Conservation (phyloP, 2,113 vertebrate genomes). For the Genyomyrus donnyi region DNA sequence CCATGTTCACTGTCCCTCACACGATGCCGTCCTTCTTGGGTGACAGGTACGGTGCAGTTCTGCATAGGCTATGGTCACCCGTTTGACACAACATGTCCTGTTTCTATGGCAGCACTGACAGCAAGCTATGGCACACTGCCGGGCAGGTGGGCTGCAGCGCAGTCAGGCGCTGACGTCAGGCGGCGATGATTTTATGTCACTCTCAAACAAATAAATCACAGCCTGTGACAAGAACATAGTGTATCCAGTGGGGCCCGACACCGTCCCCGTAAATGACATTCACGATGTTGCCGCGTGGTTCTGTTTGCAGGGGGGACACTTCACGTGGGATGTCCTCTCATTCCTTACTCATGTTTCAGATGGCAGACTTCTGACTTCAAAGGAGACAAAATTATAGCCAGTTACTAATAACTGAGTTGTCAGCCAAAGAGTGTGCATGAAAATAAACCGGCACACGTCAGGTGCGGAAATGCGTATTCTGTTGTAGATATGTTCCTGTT, state of each 20-base stretch:
- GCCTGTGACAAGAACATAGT: neutral
- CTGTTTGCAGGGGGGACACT: neutral
- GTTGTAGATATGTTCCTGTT: neutral
- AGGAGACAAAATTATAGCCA: neutral
- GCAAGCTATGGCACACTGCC: neutral
- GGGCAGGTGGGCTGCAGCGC: neutral
- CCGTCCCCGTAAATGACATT: neutral
- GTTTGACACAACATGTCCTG: neutral
- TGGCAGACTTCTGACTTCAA: neutral
- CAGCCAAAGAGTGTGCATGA: neutral
- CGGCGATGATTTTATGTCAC: neutral
- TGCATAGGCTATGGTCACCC: neutral
- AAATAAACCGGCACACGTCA: neutral
- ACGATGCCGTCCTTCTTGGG: neutral
- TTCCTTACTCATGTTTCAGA: constrained; percentile 7
- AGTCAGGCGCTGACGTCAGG: neutral
- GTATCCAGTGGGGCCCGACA: neutral
- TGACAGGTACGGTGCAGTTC: neutral
- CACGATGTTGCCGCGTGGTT: neutral
- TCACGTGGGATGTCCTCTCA: constrained; percentile 1
- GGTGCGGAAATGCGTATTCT: neutral
- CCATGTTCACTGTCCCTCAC: neutral
- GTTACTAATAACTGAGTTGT: neutral
- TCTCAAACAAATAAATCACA: neutral
- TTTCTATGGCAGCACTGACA: neutral